Base-by-base conservation (phyloP, 2,888 invertebrate genomes). In the Oscheius sp. region DNA sequence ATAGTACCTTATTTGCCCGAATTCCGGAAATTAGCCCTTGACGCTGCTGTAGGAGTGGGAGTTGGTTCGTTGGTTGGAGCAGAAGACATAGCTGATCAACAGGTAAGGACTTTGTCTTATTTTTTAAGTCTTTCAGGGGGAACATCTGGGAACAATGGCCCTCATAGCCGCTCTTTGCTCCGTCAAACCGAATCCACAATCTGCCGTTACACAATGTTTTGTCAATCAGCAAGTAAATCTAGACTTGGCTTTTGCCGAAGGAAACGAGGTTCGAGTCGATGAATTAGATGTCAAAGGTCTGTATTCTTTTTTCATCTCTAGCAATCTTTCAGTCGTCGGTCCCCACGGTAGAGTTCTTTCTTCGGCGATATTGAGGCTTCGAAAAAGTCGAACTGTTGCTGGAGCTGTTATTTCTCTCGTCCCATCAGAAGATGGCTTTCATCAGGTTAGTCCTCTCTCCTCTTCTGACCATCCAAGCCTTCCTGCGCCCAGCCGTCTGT, bases 121-220 rank as follows among this genome's bases (percentile, higher is more conserved):
- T 54, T 30, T n/a, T 54, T 12, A 51, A n/a, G 0, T 14, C 3
- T 12, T 36, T 28, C 28, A 59, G 59, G 94, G 94, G 5, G 96
- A 97, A 86, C 95, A 96, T 89, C 89, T 97, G 77, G 96, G 94
- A 38, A 93, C 96, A 68, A 97, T 97, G 97, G 94, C 96, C 0
- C 95, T 96, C 88, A 93, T 94, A 0, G 93, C 95, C 0, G 91
- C 93, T 86, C 92, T 94, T 14, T 82, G 76, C 56, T 73, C 80
- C 2, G 64, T 80, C 41, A 67, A 69, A 4, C 67, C 75, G 32
- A 56, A 62, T n/a, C 62, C 71, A 22, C 66, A 51, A 38, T 63
- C 73, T 8, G 72, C 73, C 3, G 67, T 67, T 30, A 80, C 80
- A 0, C 76, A 78, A 50, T 76, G 78, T 51, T 78, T 69, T 63